Percentiles rank a stretch among this genome's conserved stretches.
Conservation (phyloP, 2,113 vertebrate genomes). For the Isurus oxyrinchus region DNA sequence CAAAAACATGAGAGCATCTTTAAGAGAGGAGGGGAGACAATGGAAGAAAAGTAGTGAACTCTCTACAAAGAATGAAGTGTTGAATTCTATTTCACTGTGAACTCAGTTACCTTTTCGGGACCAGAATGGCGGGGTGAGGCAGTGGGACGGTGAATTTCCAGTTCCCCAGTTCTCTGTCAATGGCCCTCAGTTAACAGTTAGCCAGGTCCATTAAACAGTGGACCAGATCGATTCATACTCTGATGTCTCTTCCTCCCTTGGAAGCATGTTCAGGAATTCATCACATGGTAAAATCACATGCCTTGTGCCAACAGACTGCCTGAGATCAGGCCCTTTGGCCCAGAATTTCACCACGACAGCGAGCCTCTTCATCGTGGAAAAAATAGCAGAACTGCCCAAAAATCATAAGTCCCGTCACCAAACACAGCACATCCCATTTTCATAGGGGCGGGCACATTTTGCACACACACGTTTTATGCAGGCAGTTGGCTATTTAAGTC, state of each 20-base stretch:
- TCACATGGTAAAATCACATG: neutral
- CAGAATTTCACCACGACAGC: too few relatives aligned
- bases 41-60: neutral
- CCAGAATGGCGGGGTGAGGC: neutral
- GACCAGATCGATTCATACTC: neutral
- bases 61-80: neutral
- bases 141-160: neutral
- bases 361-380: too few relatives aligned
- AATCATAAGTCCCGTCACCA: too few relatives aligned
- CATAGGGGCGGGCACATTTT: too few relatives aligned
- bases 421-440: too few relatives aligned
- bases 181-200: neutral
- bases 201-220: neutral
- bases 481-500: too few relatives aligned
- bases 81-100: neutral
- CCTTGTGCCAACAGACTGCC: too few relatives aligned
- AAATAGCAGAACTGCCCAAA: too few relatives aligned
- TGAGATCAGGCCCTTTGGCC: too few relatives aligned
- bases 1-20: neutral
- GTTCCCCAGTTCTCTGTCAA: neutral
- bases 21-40: neutral
- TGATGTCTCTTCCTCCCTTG: neutral
- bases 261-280: too few relatives aligned
- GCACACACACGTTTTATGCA: too few relatives aligned
- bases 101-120: neutral